Percentiles rank a stretch among this genome's conserved stretches.
phyloP scores from a whole-genome alignment of 2,113 vertebrate species.

The Excalfactoria chinensis region DNA sequence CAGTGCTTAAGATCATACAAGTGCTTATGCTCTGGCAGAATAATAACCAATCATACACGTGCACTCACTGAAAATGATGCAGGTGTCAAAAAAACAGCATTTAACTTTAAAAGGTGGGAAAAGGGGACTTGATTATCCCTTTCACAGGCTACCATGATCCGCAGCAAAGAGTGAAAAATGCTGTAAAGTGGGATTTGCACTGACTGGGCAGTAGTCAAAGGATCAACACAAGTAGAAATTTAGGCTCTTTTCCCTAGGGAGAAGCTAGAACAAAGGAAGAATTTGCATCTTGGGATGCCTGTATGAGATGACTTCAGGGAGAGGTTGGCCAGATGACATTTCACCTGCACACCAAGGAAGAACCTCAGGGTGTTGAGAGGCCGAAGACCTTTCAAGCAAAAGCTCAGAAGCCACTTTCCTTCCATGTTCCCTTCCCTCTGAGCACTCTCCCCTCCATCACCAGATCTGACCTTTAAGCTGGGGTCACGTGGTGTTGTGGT shows the following conservation, averaged over 20 bases:
- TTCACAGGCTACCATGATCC: background rate
- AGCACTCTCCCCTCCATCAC: background rate
- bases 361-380: background rate
- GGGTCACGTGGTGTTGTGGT: background rate
- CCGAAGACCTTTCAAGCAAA: background rate
- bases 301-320: background rate
- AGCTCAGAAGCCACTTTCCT: background rate
- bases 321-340: background rate
- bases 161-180: background rate
- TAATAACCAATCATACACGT: background rate
- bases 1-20: background rate
- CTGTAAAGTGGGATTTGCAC: background rate
- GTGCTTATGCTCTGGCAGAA: constrained; percentile 1
- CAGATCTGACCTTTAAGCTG: background rate
- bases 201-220: background rate
- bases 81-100: background rate
- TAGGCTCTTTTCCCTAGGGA: background rate
- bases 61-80: background rate
- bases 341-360: background rate
- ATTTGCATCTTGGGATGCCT: background rate
- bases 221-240: background rate
- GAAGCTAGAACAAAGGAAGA: background rate
- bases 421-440: background rate
- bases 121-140: background rate
- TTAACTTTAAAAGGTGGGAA: background rate